These are phyloP conservation scores for Scaptomyza reducta DNA, from an alignment of 2,888 invertebrate species.

Conservation along the genomic window DNA sequence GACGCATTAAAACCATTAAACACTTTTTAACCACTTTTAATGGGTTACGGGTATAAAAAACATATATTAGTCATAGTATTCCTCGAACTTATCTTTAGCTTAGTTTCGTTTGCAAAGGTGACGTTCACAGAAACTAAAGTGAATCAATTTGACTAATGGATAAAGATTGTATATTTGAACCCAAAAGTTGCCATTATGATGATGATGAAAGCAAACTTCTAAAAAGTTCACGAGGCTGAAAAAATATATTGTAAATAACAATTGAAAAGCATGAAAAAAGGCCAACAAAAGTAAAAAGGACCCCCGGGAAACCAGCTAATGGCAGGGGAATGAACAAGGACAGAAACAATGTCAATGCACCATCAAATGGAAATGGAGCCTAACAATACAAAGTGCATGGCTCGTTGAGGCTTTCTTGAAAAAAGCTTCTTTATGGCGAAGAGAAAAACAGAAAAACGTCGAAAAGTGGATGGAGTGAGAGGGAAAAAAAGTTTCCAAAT, in stretches of 20 bases:
- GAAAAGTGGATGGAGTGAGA: conserved; percentile 8
- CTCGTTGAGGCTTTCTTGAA: conserved; percentile 16
- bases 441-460: conserved; percentile 7
- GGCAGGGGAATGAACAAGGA: conserved; percentile 5
- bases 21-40: too few species aligned
- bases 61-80: background rate
- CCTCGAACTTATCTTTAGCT: background rate
- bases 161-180: background rate
- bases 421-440: conserved; percentile 43
- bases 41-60: too few species aligned
- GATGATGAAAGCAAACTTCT: conserved; percentile 6
- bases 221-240: conserved; percentile 1
- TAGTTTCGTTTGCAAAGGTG: background rate
- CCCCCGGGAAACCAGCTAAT: conserved; percentile 19
- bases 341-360: conserved; percentile 26
- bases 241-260: conserved; percentile 6
- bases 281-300: conserved; percentile 25
- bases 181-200: too few species aligned
- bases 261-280: conserved; percentile 49
- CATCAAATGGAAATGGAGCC: conserved; percentile 11
- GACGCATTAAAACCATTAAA: too few species aligned
- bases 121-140: background rate
- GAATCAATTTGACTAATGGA: background rate
- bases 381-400: conserved; percentile 15
- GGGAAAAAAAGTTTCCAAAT: background rate